Conservation (phyloP, 1,140 invertebrate species). For the Sipha flava region DNA sequence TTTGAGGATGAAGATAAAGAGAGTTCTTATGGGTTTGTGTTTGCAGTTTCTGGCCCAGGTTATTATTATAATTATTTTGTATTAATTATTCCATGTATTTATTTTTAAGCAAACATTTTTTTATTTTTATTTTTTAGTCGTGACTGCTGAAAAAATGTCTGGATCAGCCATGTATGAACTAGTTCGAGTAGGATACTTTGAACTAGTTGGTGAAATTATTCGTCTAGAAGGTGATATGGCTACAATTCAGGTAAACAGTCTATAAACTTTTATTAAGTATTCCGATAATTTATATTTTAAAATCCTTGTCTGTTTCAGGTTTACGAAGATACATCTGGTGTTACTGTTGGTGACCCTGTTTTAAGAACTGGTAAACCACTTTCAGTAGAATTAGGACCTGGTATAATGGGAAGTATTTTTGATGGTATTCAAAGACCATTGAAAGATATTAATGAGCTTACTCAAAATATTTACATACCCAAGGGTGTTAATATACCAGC, state of each 20-base stretch:
- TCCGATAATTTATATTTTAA: not conserved
- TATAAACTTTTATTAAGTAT: not conserved
- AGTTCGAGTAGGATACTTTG: constrained; percentile 94
- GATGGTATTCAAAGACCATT: constrained; percentile 98
- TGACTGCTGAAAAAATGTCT: constrained; percentile 97
- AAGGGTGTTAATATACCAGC: constrained; percentile 94
- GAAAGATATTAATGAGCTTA: constrained; percentile 90
- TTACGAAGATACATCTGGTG: constrained; percentile 99
- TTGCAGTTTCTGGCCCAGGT: constrained; percentile 95
- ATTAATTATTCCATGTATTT: not conserved
- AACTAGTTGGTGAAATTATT: constrained; percentile 99
- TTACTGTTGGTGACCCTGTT: constrained; percentile 98
- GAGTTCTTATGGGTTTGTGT: constrained; percentile 86
- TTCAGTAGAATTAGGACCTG: constrained; percentile 97
- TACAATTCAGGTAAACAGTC: constrained; percentile 76
- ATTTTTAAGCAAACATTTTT: not conserved
- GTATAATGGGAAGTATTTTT: constrained; percentile 98
- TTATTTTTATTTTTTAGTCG: constrained; percentile 59
- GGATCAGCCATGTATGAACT: constrained; percentile 99
- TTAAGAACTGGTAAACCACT: constrained; percentile 95
- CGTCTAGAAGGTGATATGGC: constrained; percentile 98
- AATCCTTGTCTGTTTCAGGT: constrained; percentile 53
- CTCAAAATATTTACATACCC: constrained; percentile 96
- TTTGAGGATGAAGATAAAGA: constrained; percentile 80
- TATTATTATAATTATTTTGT: constrained; percentile 36